A percentile compares a stretch with the other conserved stretches of the same genome.
These are phyloP conservation scores for Calameuta idolon DNA, from an alignment of 2,888 invertebrate genomes.

Conservation along the genomic window DNA sequence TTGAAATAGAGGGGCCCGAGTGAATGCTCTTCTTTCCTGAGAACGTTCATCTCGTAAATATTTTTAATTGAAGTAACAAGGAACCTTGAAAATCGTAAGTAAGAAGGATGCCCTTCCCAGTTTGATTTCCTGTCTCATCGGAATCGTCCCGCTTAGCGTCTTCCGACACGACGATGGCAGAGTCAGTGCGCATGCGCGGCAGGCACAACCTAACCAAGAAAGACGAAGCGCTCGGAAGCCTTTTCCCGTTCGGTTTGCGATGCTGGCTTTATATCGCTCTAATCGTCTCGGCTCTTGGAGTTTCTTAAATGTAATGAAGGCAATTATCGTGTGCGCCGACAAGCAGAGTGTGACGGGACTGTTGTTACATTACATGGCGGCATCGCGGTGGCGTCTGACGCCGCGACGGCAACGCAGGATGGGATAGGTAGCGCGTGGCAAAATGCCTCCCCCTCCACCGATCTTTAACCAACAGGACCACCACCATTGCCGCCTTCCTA, in stretches of 20 bases:
- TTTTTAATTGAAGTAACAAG: neutral
- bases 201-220: neutral
- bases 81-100: neutral
- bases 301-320: slow-evolving; percentile 64
- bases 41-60: neutral
- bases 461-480: slow-evolving; percentile 11
- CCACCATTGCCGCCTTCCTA: slow-evolving; percentile 31
- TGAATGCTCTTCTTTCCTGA: neutral
- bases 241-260: slow-evolving; percentile 6
- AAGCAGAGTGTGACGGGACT: slow-evolving; percentile 65
- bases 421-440: slow-evolving; percentile 62
- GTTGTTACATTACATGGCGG: slow-evolving; percentile 54
- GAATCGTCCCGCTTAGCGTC: neutral
- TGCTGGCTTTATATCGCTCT: slow-evolving; percentile 4
- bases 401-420: slow-evolving; percentile 31
- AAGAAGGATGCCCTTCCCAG: neutral
- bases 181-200: neutral
- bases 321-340: slow-evolving; percentile 64
- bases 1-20: neutral
- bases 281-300: slow-evolving; percentile 12
- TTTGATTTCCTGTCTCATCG: neutral
- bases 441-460: slow-evolving; percentile 16
- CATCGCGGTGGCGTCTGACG: slow-evolving; percentile 20
- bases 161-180: neutral
- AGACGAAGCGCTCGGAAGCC: neutral